Evolutionary conservation across 2,797 vertebrate genomes (phyloP).

Genomic region (Alfaro cultratus): DNA sequence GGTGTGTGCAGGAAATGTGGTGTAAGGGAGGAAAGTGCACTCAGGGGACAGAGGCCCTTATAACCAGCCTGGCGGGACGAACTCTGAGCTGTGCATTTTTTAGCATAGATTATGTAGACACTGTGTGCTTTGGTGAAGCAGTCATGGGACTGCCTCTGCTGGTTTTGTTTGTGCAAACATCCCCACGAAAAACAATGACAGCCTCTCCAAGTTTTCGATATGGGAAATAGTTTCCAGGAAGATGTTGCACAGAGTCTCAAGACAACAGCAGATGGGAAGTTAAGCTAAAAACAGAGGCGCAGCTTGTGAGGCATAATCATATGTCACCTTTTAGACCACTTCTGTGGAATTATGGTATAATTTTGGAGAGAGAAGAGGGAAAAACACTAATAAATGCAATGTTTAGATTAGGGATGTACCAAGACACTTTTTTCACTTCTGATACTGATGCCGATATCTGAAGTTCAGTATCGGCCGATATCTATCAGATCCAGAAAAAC

Average conservation of each 20-base stretch:
- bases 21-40: constrained; percentile 28
- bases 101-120: constrained; percentile 44
- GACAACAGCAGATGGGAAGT: constrained; percentile 27
- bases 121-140: background rate
- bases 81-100: constrained; percentile 59
- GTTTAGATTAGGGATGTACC: no score
- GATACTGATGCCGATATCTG: no score
- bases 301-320: constrained; percentile 31
- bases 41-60: constrained; percentile 49
- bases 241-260: constrained; percentile 24
- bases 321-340: constrained; percentile 25
- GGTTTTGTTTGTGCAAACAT: constrained; percentile 18
- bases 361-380: constrained; percentile 28
- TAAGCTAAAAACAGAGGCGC: constrained; percentile 17
- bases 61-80: constrained; percentile 48
- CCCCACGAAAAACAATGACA: constrained; percentile 37
- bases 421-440: no score
- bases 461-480: no score
- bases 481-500: no score
- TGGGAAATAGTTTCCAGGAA: constrained; percentile 50
- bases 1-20: constrained; percentile 34
- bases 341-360: constrained; percentile 12
- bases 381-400: constrained; percentile 6
- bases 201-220: constrained; percentile 35
- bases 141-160: constrained; percentile 37